These are phyloP conservation scores for Ceyx margarethae DNA, from an alignment of 2,113 vertebrate species.

Conservation along the genomic window DNA sequence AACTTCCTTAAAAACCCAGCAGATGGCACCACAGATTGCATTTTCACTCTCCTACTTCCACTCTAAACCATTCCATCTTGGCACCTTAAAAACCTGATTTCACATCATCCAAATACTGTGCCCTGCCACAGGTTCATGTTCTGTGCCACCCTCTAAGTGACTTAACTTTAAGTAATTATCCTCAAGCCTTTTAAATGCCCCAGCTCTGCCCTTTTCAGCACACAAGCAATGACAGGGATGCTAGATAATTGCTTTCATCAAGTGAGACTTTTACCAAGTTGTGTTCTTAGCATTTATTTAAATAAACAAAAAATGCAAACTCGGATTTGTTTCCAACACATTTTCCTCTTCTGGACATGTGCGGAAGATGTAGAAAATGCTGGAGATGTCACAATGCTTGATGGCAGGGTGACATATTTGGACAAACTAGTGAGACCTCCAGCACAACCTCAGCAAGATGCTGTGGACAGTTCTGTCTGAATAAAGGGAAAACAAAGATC, in stretches of 20 bases:
- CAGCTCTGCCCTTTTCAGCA: not conserved
- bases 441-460: not conserved
- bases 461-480: not conserved
- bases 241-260: not conserved
- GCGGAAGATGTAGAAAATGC: not conserved
- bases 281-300: not conserved
- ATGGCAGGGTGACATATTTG: not conserved
- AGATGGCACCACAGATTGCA: constrained; percentile 72
- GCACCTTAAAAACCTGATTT: constrained; percentile 8
- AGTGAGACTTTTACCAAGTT: not conserved
- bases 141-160: not conserved
- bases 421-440: not conserved
- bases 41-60: not conserved
- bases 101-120: constrained; percentile 29
- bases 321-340: not conserved
- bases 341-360: not conserved
- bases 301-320: not conserved
- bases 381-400: not conserved
- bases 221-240: not conserved
- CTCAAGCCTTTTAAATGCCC: not conserved
- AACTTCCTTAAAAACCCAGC: constrained; percentile 47
- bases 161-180: not conserved
- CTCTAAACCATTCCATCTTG: not conserved
- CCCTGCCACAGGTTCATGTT: not conserved
- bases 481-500: not conserved